Percentiles rank a stretch among this genome's conserved stretches.
These are phyloP conservation scores for Nasonia longicornis DNA, from an alignment of 1,140 invertebrate species.

Conservation along the genomic window DNA sequence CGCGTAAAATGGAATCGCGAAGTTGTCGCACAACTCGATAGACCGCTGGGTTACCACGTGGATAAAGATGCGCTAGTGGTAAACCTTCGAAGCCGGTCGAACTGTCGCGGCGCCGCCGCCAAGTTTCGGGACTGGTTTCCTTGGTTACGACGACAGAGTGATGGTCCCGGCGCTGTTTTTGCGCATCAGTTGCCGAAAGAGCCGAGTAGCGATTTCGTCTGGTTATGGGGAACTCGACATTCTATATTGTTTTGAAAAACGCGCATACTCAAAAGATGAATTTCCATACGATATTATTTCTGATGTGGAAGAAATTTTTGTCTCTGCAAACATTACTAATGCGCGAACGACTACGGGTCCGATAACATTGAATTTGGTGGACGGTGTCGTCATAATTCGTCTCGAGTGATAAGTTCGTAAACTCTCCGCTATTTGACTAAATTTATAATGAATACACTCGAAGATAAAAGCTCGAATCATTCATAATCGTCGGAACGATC, in stretches of 20 bases:
- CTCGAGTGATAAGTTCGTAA: too few relatives aligned
- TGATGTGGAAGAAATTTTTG: neutral
- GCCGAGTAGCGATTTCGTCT: neutral
- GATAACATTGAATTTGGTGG: too few relatives aligned
- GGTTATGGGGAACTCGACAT: neutral
- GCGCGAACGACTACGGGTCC: neutral
- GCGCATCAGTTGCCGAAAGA: neutral
- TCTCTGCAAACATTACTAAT: neutral
- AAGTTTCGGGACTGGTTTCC: slow-evolving; percentile 2
- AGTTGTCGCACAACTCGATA: neutral
- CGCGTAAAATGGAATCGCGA: neutral
- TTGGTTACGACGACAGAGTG: neutral
- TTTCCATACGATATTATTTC: neutral
- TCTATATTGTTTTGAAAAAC: neutral
- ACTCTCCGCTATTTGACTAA: too few relatives aligned
- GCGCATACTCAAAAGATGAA: neutral
- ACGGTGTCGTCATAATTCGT: too few relatives aligned
- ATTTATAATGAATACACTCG: too few relatives aligned
- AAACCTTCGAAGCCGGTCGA: neutral
- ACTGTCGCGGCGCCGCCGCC: neutral
- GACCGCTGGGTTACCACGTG: neutral
- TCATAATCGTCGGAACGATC: too few relatives aligned
- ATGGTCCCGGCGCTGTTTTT: neutral
- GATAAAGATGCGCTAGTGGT: neutral
- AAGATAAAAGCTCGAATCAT: too few relatives aligned